A percentile compares a stretch with the other conserved stretches of the same genome.
These are phyloP conservation scores for Pseudochirops corinnae DNA, from an alignment of 2,797 vertebrate genomes.

Conservation along the genomic window DNA sequence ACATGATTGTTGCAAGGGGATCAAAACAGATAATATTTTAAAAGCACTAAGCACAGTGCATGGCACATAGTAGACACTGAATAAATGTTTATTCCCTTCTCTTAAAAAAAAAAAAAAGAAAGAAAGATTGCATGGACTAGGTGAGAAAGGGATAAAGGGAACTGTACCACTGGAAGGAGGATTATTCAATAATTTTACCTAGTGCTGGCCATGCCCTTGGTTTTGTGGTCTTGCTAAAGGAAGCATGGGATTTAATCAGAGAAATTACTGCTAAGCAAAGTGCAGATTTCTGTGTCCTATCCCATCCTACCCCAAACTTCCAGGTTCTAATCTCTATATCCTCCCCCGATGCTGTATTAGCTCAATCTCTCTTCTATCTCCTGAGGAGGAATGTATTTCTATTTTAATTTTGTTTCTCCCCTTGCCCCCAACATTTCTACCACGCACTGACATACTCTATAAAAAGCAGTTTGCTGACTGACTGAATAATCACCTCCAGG, in stretches of 20 bases:
- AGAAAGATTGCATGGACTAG: background rate
- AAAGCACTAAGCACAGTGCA: background rate
- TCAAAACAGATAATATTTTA: background rate
- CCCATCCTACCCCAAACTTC: background rate
- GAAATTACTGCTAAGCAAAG: constrained; percentile 5
- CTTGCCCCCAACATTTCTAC: background rate
- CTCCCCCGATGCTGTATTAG: constrained; percentile 20
- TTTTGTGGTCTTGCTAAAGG: background rate
- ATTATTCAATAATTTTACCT: background rate
- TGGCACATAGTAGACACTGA: background rate
- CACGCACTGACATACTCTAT: background rate
- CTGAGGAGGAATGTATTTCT: background rate
- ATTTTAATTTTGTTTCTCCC: background rate
- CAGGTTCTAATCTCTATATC: background rate
- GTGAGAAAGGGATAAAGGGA: background rate
- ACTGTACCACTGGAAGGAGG: background rate
- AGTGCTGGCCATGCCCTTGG: background rate
- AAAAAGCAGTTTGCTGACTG: background rate
- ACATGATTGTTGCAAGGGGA: background rate
- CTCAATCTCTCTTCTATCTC: background rate
- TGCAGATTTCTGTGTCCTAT: constrained; percentile 26
- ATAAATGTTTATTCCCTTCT: background rate
- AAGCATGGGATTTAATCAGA: background rate
- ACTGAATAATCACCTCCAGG: constrained; percentile 7
- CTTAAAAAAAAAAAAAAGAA: background rate